These are phyloP conservation scores for Siderastrea radians DNA, from an alignment of 92 coral and sea anemone species.

Conservation along the genomic window DNA sequence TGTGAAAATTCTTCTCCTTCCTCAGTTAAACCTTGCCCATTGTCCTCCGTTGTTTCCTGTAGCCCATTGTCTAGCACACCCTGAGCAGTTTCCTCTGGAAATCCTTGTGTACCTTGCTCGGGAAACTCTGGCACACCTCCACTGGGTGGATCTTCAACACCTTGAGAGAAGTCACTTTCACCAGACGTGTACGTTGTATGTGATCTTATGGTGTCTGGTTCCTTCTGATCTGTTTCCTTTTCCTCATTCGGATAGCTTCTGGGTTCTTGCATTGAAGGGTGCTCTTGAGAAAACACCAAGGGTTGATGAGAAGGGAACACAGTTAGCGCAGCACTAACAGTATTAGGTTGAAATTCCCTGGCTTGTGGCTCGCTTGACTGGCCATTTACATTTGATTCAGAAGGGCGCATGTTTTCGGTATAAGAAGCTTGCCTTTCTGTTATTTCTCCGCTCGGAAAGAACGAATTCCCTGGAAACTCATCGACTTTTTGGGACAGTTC, in stretches of 20 bases:
- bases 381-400: neutral
- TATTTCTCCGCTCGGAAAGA: neutral
- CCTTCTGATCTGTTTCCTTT: neutral
- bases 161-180: neutral
- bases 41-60: neutral
- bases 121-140: neutral
- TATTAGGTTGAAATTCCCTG: neutral
- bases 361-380: neutral
- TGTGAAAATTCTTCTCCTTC: neutral
- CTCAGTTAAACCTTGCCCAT: neutral
- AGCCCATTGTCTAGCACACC: neutral
- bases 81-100: neutral
- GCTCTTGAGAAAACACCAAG: neutral
- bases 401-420: neutral
- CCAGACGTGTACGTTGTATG: neutral
- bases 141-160: neutral
- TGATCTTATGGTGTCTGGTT: neutral
- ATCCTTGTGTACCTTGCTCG: neutral
- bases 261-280: neutral
- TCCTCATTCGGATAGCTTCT: neutral
- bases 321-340: constrained; percentile 6
- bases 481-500: constrained; percentile 2
- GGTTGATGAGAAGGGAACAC: neutral
- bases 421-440: neutral
- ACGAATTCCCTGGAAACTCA: constrained; percentile 2